These are phyloP conservation scores for Myrmophylax atrothorax DNA, from an alignment of 2,113 vertebrate species.

Conservation along the genomic window DNA sequence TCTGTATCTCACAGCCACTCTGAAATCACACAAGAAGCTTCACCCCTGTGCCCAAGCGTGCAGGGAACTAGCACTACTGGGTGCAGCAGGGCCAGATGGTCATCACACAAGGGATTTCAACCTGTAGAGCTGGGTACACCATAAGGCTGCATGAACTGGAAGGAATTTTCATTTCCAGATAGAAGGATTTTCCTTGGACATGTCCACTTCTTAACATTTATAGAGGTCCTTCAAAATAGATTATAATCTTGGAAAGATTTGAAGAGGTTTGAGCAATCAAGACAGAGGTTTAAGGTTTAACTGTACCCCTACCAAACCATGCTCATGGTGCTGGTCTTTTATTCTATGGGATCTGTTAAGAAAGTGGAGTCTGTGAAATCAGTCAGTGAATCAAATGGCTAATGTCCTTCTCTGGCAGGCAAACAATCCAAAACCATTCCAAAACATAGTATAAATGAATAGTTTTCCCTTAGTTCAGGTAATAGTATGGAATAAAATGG, in stretches of 20 bases:
- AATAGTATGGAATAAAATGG: not conserved
- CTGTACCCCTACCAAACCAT: not conserved
- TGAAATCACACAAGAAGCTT: not conserved
- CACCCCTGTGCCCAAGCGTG: accelerated
- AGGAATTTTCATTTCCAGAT: not conserved
- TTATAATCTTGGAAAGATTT: not conserved
- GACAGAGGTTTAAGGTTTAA: not conserved
- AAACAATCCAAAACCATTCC: not conserved
- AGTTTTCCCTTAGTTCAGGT: not conserved
- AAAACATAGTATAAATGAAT: not conserved
- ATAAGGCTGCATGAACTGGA: not conserved
- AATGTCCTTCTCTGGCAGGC: not conserved
- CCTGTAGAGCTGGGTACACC: not conserved
- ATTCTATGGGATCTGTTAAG: not conserved
- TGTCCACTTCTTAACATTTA: not conserved
- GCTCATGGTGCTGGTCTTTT: not conserved
- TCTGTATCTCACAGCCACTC: not conserved
- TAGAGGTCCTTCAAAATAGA: not conserved
- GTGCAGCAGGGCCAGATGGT: not conserved
- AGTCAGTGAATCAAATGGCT: not conserved
- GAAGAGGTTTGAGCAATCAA: not conserved
- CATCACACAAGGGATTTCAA: not conserved
- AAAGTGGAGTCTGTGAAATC: not conserved
- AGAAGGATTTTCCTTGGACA: not conserved
- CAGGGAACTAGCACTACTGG: too few relatives aligned